Evolutionary conservation across 1,140 invertebrate genomes (phyloP).

Genomic region (Drosophila sturtevanti): DNA sequence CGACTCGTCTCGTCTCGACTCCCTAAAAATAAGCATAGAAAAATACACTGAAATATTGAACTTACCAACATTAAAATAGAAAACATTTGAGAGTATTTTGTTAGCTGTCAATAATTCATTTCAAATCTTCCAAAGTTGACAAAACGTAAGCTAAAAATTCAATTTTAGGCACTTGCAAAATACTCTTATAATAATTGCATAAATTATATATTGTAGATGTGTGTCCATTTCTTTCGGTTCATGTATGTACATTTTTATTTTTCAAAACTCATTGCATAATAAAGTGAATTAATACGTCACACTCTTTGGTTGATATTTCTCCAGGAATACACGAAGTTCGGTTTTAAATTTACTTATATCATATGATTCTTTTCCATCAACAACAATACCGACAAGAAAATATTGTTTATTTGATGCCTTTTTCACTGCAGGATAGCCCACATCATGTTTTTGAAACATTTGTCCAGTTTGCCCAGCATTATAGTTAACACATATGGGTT

Average conservation of each 20-base stretch:
- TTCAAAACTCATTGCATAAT: slow-evolving; percentile 62
- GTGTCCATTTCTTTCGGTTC: slow-evolving; percentile 55
- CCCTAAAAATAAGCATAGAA: slow-evolving; percentile 25
- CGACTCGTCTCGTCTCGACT: neutral
- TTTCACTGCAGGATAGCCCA: no score
- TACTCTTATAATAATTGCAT: slow-evolving; percentile 27
- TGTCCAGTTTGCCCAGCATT: no score
- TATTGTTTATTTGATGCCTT: neutral
- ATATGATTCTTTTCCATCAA: neutral
- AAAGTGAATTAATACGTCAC: slow-evolving; percentile 69
- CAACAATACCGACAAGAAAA: slow-evolving; percentile 4
- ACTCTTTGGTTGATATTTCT: neutral
- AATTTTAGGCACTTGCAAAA: slow-evolving; percentile 11
- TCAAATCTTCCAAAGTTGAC: slow-evolving; percentile 15
- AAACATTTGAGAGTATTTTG: slow-evolving; percentile 36
- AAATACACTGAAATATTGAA: slow-evolving; percentile 47
- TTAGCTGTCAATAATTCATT: neutral
- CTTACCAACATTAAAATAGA: slow-evolving; percentile 46
- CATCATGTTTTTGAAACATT: no score
- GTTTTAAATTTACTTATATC: neutral
- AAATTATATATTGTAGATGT: slow-evolving; percentile 67
- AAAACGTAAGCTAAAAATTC: slow-evolving; percentile 21
- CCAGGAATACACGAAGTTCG: neutral
- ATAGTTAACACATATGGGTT: slow-evolving; percentile 21
- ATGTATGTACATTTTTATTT: slow-evolving; percentile 66